Evolutionary conservation across 2,888 invertebrate genomes (phyloP).

Genomic region (Tricholauxania praeusta): DNA sequence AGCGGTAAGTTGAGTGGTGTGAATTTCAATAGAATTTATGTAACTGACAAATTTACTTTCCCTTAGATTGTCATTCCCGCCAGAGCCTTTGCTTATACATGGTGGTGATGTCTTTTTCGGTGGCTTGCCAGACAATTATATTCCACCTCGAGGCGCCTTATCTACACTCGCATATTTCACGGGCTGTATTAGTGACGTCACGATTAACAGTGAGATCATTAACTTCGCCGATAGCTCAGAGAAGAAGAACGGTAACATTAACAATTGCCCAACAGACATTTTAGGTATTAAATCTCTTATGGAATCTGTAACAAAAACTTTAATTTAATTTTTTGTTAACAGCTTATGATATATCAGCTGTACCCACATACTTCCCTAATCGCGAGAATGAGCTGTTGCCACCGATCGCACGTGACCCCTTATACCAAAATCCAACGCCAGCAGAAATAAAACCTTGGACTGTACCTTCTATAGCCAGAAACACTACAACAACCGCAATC

Average conservation of each 20-base stretch:
- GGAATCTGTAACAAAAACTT: not conserved
- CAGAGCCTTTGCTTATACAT: constrained; percentile 74
- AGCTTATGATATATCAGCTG: constrained; percentile 60
- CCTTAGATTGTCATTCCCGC: constrained; percentile 70
- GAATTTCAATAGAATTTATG: not conserved
- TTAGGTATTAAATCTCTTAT: constrained; percentile 51
- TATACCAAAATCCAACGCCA: constrained; percentile 51
- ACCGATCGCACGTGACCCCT: constrained; percentile 55
- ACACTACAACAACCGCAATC: constrained; percentile 45
- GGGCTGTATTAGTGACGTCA: constrained; percentile 95
- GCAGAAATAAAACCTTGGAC: too few relatives aligned
- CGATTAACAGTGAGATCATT: constrained; percentile 83
- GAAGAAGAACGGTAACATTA: constrained; percentile 72
- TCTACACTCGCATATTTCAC: constrained; percentile 77
- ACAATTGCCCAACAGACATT: constrained; percentile 70
- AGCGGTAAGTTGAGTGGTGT: constrained; percentile 69
- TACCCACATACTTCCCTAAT: constrained; percentile 60
- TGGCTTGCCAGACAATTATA: constrained; percentile 78
- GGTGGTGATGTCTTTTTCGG: constrained; percentile 86
- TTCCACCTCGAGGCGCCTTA: constrained; percentile 70
- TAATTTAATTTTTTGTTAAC: not conserved
- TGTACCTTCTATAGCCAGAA: constrained; percentile 44
- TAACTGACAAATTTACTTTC: not conserved
- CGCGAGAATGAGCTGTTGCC: constrained; percentile 53
- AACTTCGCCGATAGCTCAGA: constrained; percentile 81